Percentiles rank a stretch among this genome's conserved stretches.
Conservation (phyloP, 1,140 invertebrate genomes). For the Panagrolaimus sp. region DNA sequence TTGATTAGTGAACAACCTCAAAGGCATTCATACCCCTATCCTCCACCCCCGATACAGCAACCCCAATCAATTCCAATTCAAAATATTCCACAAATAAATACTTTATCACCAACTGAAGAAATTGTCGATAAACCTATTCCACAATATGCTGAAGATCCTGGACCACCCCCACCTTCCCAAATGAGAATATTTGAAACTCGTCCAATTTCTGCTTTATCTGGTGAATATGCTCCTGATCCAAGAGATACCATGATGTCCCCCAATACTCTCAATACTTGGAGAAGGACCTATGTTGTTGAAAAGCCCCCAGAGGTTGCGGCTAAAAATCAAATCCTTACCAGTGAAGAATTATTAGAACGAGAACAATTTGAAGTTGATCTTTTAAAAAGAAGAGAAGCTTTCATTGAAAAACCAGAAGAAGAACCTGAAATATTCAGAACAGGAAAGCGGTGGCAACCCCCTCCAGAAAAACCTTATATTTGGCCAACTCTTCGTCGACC, state of each 20-base stretch:
- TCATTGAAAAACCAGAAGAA: slow-evolving; percentile 53
- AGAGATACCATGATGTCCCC: slow-evolving; percentile 3
- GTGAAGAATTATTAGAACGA: slow-evolving; percentile 51
- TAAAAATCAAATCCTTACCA: slow-evolving; percentile 57
- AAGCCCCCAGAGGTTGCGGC: slow-evolving; percentile 29
- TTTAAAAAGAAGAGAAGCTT: slow-evolving; percentile 49
- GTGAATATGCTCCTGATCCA: slow-evolving; percentile 4
- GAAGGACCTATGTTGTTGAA: slow-evolving; percentile 54
- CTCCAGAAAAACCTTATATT: slow-evolving; percentile 54
- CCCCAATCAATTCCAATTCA: not conserved
- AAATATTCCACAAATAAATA: slow-evolving; percentile 16
- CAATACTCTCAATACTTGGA: slow-evolving; percentile 40
- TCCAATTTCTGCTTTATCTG: slow-evolving; percentile 50
- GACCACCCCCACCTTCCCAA: slow-evolving; percentile 26
- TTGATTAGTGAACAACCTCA: slow-evolving; percentile 20
- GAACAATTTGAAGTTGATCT: slow-evolving; percentile 55
- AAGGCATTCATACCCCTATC: not conserved
- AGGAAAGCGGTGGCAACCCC: slow-evolving; percentile 56
- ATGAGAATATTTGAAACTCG: slow-evolving; percentile 53
- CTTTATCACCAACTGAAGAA: not conserved
- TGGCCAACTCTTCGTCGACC: slow-evolving; percentile 44
- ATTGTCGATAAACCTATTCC: not conserved
- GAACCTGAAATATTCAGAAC: slow-evolving; percentile 40
- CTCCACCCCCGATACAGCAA: slow-evolving; percentile 4
- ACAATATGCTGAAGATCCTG: slow-evolving; percentile 3